These are phyloP conservation scores for Pica pica DNA, from an alignment of 2,113 vertebrate genomes.

Conservation along the genomic window DNA sequence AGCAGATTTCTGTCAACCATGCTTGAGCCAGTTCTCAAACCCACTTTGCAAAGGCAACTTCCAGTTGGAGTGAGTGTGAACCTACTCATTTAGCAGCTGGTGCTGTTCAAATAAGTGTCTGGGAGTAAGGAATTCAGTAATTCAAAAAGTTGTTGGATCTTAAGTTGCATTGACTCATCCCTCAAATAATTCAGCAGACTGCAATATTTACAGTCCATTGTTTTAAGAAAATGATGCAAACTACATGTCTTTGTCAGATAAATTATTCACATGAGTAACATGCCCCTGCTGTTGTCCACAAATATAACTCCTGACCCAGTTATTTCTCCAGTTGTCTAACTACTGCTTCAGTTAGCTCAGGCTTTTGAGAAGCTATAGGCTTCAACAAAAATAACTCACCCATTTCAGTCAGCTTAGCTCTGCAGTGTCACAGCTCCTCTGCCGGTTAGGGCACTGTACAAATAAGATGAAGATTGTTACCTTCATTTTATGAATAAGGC, in stretches of 20 bases:
- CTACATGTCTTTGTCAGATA: not conserved
- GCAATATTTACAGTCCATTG: conserved; percentile 13
- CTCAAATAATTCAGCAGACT: conserved; percentile 8
- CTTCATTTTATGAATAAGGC: not conserved
- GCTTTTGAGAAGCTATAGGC: not conserved
- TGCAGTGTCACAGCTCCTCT: not conserved
- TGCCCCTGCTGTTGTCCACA: not conserved
- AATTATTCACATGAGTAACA: conserved; percentile 15
- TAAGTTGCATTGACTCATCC: conserved; percentile 14
- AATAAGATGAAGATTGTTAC: not conserved
- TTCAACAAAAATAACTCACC: not conserved
- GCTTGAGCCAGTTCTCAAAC: not conserved
- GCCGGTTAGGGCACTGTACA: not conserved
- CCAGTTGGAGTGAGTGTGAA: not conserved
- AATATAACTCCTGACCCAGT: not conserved
- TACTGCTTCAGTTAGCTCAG: not conserved
- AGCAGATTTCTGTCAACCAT: not conserved
- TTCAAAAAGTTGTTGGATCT: not conserved
- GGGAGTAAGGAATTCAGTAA: not conserved
- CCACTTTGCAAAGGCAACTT: not conserved
- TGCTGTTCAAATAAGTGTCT: not conserved
- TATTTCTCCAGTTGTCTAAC: not conserved
- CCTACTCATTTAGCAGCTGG: not conserved
- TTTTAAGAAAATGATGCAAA: conserved; percentile 43
- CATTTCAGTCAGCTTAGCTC: not conserved